Percentiles rank a stretch among this genome's conserved stretches.
These are phyloP conservation scores for Fratercula arctica DNA, from an alignment of 2,797 vertebrate genomes.

Conservation along the genomic window DNA sequence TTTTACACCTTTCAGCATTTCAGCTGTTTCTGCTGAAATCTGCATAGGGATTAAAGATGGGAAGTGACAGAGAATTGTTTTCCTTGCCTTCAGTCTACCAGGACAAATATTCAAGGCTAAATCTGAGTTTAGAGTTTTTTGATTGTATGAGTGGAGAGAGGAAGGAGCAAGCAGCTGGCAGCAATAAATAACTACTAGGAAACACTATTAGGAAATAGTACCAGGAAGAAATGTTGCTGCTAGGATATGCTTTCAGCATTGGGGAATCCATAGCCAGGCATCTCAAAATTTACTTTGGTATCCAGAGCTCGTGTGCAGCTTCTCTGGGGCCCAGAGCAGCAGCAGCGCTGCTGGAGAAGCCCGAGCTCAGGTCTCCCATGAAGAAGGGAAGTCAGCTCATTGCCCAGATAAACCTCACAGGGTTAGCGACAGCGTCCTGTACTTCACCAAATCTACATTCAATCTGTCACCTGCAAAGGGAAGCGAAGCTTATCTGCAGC, in stretches of 20 bases:
- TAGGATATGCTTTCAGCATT: not conserved
- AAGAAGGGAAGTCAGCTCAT: not conserved
- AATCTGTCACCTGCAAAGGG: not conserved
- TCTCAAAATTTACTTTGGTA: not conserved
- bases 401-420: not conserved
- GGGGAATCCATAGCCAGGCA: not conserved
- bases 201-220: slow-evolving; percentile 44
- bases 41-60: not conserved
- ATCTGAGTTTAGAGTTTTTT: not conserved
- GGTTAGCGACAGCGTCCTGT: not conserved
- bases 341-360: not conserved
- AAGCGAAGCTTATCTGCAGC: not conserved
- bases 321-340: not conserved
- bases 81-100: not conserved
- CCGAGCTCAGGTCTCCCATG: accelerated
- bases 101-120: not conserved
- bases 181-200: slow-evolving; percentile 55
- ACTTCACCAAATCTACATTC: not conserved
- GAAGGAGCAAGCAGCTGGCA: slow-evolving; percentile 33
- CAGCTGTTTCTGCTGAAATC: slow-evolving; percentile 30
- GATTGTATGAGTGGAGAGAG: not conserved
- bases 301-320: not conserved
- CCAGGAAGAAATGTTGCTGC: slow-evolving; percentile 18
- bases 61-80: not conserved
- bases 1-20: slow-evolving; percentile 51